A percentile compares a stretch with the other conserved stretches of the same genome.
Evolutionary conservation across 2,113 vertebrate genomes (phyloP).

Genomic region (Hymenochirus boettgeri): DNA sequence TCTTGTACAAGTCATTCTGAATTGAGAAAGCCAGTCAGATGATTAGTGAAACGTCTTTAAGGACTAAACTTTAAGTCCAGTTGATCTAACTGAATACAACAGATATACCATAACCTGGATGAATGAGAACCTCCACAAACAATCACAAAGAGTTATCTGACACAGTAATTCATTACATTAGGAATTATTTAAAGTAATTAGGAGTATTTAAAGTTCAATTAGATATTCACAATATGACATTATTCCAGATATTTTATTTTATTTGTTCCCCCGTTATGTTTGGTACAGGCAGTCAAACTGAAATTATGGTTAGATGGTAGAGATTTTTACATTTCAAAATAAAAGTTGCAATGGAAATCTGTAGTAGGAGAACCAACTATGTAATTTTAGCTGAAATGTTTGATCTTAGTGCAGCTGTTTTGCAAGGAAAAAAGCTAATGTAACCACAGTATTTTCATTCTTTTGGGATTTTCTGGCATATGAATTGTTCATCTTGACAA

Average conservation of each 20-base stretch:
- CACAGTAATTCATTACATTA: no score
- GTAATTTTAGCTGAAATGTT: slow-evolving; percentile 2
- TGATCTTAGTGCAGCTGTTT: neutral
- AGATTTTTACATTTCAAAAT: slow-evolving; percentile 65
- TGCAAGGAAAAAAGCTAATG: neutral
- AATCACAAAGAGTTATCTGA: no score
- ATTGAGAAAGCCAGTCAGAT: no score
- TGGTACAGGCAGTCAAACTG: neutral
- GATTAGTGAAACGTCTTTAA: no score
- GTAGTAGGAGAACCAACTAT: neutral
- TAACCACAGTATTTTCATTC: slow-evolving; percentile 33
- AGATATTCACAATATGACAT: neutral
- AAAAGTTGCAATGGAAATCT: neutral
- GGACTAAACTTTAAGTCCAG: no score
- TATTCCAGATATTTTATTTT: neutral
- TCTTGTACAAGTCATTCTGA: no score
- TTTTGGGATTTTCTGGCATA: slow-evolving; percentile 48
- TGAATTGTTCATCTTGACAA: slow-evolving; percentile 58
- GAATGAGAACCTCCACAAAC: no score
- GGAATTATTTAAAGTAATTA: no score
- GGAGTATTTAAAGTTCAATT: no score
- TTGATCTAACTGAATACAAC: no score
- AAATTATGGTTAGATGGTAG: slow-evolving; percentile 28
- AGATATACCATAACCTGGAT: no score
- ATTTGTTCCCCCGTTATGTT: neutral